A percentile compares a stretch with the other conserved stretches of the same genome.
These are phyloP conservation scores for Epirrhoe alternata DNA, from an alignment of 2,888 invertebrate species.

Conservation along the genomic window DNA sequence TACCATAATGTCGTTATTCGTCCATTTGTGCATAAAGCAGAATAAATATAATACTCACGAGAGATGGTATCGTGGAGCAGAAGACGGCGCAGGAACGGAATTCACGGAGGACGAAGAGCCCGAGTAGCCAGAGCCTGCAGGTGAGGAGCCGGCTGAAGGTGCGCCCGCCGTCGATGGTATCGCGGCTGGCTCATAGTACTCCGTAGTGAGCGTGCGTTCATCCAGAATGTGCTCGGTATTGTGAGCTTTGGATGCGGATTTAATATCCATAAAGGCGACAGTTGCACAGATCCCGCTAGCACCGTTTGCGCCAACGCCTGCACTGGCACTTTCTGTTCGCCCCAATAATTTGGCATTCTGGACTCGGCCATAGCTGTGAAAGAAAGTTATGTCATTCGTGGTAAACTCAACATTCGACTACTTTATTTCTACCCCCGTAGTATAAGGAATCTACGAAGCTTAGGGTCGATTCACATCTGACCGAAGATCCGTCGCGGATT, in stretches of 20 bases:
- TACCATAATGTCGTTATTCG: conserved; percentile 18
- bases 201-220: conserved; percentile 94
- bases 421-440: too few relatives aligned
- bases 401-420: too few relatives aligned
- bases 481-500: too few relatives aligned
- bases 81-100: conserved; percentile 74
- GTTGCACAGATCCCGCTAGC: conserved; percentile 92
- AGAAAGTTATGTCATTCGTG: conserved; percentile 40
- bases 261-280: conserved; percentile 98
- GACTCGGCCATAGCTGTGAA: conserved; percentile 97
- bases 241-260: conserved; percentile 97
- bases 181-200: conserved; percentile 95
- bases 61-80: conserved; percentile 77
- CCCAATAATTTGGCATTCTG: conserved; percentile 97
- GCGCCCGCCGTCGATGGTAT: conserved; percentile 87
- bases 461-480: too few relatives aligned
- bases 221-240: conserved; percentile 95
- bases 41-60: conserved; percentile 67
- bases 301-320: conserved; percentile 78
- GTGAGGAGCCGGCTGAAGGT: conserved; percentile 82
- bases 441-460: too few relatives aligned
- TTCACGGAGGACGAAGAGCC: conserved; percentile 87
- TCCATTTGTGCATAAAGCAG: conserved; percentile 28
- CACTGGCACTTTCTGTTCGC: conserved; percentile 83
- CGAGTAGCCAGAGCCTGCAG: conserved; percentile 86